A percentile compares a stretch with the other conserved stretches of the same genome.
Evolutionary conservation across 2,113 vertebrate genomes (phyloP).

Genomic region (Malurus elegans): DNA sequence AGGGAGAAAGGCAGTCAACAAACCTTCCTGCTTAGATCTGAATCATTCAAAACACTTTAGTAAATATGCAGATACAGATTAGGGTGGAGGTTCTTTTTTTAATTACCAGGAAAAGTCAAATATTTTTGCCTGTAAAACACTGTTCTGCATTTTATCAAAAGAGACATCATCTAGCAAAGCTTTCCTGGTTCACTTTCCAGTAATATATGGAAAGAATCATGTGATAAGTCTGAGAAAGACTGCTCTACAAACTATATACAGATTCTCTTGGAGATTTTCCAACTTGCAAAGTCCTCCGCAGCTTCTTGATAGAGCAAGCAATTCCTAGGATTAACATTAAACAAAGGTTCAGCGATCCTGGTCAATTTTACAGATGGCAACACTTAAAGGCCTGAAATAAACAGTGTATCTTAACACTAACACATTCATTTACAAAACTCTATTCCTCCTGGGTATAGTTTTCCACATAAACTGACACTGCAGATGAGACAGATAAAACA

Average conservation of each 20-base stretch:
- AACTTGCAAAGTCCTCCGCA: slow-evolving; percentile 25
- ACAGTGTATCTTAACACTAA: not conserved
- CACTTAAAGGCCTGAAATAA: slow-evolving; percentile 25
- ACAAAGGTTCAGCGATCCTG: not conserved
- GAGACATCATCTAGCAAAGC: not conserved
- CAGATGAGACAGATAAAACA: not conserved
- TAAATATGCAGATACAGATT: not conserved
- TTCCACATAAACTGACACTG: not conserved
- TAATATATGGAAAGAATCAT: not conserved
- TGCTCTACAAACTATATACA: slow-evolving; percentile 1
- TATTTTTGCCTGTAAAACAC: not conserved
- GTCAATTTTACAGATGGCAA: slow-evolving; percentile 14
- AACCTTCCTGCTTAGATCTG: not conserved
- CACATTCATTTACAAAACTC: not conserved
- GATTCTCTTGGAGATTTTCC: slow-evolving; percentile 25
- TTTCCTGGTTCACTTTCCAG: not conserved
- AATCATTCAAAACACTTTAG: not conserved
- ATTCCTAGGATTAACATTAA: not conserved
- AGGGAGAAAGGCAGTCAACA: not conserved
- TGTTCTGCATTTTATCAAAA: not conserved
- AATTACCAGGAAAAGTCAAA: not conserved
- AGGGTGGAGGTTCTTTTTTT: not conserved
- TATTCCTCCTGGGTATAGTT: not conserved
- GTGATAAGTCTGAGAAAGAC: not conserved
- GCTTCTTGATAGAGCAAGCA: slow-evolving; percentile 12